These are phyloP conservation scores for Trachelus stipa DNA, from an alignment of 2,888 invertebrate genomes.

Conservation along the genomic window DNA sequence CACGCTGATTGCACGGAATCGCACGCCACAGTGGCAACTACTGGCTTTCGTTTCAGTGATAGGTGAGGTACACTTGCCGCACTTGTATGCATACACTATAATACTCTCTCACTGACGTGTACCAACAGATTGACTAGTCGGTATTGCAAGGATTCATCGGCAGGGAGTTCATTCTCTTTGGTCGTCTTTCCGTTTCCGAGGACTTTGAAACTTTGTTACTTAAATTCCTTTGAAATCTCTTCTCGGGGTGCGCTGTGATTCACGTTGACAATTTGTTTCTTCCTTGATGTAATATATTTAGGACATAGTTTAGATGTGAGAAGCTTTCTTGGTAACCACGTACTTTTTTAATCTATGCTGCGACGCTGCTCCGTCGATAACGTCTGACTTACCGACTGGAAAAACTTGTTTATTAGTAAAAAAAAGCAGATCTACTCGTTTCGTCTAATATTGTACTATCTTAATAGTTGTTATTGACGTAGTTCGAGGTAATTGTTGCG, in stretches of 20 bases:
- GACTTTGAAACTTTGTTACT: neutral
- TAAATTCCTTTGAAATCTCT: neutral
- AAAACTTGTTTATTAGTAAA: neutral
- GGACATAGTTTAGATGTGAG: neutral
- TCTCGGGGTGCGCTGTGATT: neutral
- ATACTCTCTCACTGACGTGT: neutral
- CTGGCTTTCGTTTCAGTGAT: conserved; percentile 14
- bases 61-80: conserved; percentile 10
- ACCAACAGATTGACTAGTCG: neutral
- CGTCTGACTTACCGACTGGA: neutral
- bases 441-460: neutral
- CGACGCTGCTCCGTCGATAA: neutral
- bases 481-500: neutral
- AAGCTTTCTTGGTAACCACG: neutral
- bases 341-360: neutral
- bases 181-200: neutral
- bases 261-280: neutral
- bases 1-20: conserved; percentile 39
- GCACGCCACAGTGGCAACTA: conserved; percentile 23
- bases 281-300: neutral
- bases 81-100: neutral
- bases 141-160: neutral
- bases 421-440: neutral
- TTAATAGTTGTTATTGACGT: neutral
- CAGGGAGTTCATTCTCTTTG: neutral